phyloP scores from a whole-genome alignment of 2,888 invertebrate species.

The Eristalis intricaria region DNA sequence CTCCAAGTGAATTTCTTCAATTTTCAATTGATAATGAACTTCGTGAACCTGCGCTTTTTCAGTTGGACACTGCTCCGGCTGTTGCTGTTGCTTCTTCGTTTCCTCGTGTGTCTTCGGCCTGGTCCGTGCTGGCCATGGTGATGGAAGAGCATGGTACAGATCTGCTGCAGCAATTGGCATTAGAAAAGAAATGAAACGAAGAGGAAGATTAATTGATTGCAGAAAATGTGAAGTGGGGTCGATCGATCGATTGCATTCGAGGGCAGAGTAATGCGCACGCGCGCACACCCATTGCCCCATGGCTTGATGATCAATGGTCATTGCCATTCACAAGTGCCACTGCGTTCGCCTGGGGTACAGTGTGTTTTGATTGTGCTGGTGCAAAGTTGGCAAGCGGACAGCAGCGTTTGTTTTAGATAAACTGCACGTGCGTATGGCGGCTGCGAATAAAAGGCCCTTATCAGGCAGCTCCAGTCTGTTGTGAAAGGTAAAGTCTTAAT shows the following conservation, averaged over 20 bases:
- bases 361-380: neutral
- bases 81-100: neutral
- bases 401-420: neutral
- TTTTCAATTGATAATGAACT: conserved; percentile 71
- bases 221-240: conserved; percentile 65
- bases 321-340: conserved; percentile 56
- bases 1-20: conserved; percentile 43
- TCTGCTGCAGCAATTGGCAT: neutral
- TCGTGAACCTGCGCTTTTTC: conserved; percentile 68
- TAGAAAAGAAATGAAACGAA: conserved; percentile 10
- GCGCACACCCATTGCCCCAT: conserved; percentile 65
- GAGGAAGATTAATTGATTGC: conserved; percentile 67
- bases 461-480: neutral
- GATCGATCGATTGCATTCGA: conserved; percentile 62
- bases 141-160: neutral
- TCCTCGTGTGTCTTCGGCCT: too few species aligned
- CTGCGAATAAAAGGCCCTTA: neutral
- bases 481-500: neutral
- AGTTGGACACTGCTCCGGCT: neutral
- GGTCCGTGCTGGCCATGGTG: too few species aligned
- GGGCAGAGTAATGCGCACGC: conserved; percentile 63
- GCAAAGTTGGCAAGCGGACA: neutral
- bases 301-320: conserved; percentile 64
- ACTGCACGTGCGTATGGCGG: neutral
- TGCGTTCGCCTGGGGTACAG: neutral